Evolutionary conservation across 2,888 invertebrate species (phyloP), one percentile per base, ranked within the genome.

Genomic region (Frankliniella intonsa): DNA sequence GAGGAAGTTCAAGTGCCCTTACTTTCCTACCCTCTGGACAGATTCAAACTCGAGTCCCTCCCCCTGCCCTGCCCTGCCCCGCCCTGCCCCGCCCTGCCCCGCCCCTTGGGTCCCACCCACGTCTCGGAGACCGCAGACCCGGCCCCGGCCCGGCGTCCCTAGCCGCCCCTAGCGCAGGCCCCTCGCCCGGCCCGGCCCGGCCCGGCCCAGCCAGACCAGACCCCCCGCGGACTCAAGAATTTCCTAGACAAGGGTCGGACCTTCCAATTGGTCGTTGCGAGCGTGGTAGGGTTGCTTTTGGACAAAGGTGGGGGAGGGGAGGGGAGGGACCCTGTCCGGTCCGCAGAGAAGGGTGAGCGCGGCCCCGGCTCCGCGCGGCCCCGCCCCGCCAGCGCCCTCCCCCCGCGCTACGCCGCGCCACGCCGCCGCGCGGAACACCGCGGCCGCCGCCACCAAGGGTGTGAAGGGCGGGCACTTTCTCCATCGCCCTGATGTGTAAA

Each of bases 11-110:
- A 76, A 76, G 69, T 76, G 69, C 69, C 69, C 69, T 76, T 76
- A 76, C 69, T 76, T 76, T 76, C 69, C 69, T 76, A 76, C 69
- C 69, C 69, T 76, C 69, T 76, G 69, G 69, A 76, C 69, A 76
- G 69, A 76, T 76, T 76, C 69, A 25, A 76, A 76, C 69, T 76
- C 69, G 69, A 76, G 69, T 22, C 25, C 22, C 69, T 12, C 69
- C 25, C 69, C 69, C 11, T 22, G n/a, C 22, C 22, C 69, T 22
- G 19, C 69, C 19, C n/a, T 19, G 19, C 65, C 65, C n/a, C 65
- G 17, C 69, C 19, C 8, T 19, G 55, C 14, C 55, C 55, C 14
- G 55, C 55, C 55, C 14, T 19, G 55, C 55, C 11, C 14, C 11
- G 55, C 55, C 55, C 17, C 55, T 38, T 38, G 38, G 38, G 38